Base-by-base conservation (phyloP, 1,140 invertebrate genomes). In the Nasonia longicornis region DNA sequence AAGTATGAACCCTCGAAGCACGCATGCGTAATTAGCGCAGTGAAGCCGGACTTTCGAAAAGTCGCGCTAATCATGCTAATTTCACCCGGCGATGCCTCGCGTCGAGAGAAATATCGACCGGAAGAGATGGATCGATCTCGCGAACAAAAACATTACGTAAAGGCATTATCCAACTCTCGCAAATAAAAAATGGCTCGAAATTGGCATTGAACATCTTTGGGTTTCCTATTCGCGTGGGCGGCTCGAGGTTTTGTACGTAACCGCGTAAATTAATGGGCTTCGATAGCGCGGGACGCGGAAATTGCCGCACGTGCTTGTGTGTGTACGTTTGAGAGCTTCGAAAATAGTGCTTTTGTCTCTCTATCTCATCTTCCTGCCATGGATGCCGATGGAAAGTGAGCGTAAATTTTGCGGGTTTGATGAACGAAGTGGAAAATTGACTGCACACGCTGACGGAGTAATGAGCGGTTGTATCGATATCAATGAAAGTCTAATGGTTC, bases 131-230 rank as follows among this genome's bases (percentile, higher is more conserved):
- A 64, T 45, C 58, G 14, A 1, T 20, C 52, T 7, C 1, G 1
- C 29, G 14, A 70, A 70, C 26, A 78, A 70, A 78, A 70, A 69
- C 26, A 58, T 78, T 78, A 58, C 38, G 22, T 77, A 77, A 77
- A 26, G 52, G 58, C 63, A n/a, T 77, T 67, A 77, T 69, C 42
- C n/a, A 77, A 77, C 38, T 3, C 38, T 3, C 66, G 48, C 22
- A 11, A 38, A 67, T 67, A 66, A 31, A 14, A 67, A 69, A 48
- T 8, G 16, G 11, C 26, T 63, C 45, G 16, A 67, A 78, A 78
- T 72, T 72, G 77, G 77, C 77, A 79, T 58, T 79, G 77, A 72
- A 38, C 26, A 38, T 16, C 67, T 58, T 31, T 26, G 1, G 1
- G 76, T 77, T 77, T 77, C 31, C 66, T 35, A 69, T 70, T 77